Evolutionary conservation across 2,797 vertebrate genomes (phyloP).

Genomic region (Chromobotia macracanthus): DNA sequence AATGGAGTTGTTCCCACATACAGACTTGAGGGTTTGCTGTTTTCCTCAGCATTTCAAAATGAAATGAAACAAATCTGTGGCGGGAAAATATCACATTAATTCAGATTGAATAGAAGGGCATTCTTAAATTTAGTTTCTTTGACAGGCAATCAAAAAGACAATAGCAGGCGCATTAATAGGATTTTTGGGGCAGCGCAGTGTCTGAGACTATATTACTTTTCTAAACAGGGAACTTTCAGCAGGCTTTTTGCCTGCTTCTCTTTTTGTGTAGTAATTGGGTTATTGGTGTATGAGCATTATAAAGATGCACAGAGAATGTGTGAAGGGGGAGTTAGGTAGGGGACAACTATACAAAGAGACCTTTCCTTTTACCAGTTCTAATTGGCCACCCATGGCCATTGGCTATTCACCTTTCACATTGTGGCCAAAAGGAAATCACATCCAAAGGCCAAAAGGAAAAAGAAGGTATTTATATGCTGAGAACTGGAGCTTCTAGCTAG

Average conservation of each 20-base stretch:
- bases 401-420: conserved; percentile 62
- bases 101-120: not conserved
- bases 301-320: conserved; percentile 53
- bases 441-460: conserved; percentile 44
- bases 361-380: conserved; percentile 56
- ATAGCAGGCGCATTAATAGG: conserved; percentile 29
- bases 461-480: conserved; percentile 21
- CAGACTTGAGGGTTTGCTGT: not conserved
- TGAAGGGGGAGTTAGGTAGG: conserved; percentile 51
- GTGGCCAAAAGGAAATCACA: conserved; percentile 46
- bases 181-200: not conserved
- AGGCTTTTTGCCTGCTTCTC: conserved; percentile 45
- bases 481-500: not conserved
- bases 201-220: conserved; percentile 44
- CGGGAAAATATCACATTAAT: not conserved
- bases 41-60: not conserved
- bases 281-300: conserved; percentile 55
- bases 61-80: not conserved
- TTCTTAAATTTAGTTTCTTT: not conserved
- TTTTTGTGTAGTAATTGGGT: conserved; percentile 60
- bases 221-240: conserved; percentile 33
- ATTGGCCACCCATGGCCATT: conserved; percentile 64
- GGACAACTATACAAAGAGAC: conserved; percentile 55
- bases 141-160: conserved; percentile 12
- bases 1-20: not conserved